Evolutionary conservation across 2,797 vertebrate genomes (phyloP), one percentile per base, ranked within the genome.

Genomic region (Acanthornis magna): DNA sequence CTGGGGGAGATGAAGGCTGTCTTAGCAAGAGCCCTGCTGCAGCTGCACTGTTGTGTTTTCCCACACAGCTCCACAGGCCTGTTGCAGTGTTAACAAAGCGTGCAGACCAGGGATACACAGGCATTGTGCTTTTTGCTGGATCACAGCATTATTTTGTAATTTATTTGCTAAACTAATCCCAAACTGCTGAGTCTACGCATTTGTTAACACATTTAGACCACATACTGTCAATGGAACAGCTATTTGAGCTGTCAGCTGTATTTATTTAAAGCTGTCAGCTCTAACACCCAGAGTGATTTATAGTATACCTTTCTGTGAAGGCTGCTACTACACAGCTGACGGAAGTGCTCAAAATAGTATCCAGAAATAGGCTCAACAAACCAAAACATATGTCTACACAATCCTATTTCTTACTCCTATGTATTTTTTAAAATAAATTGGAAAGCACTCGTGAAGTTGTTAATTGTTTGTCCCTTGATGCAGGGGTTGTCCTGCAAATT

Each of bases 191-290:
- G 74, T 91, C 84, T 20, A 87, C 25, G 51, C 83, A 87, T 96
- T 96, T 78, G 63, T 92, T 92, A 90, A 95, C 88, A 63, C 89
- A 94, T 96, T 96, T 94, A 96, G 92, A 85, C 58, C 22, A 47
- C 91, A 74, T 60, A 78, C 89, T 93, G 92, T 85, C 96, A 96
- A 93, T 91, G 88, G 85, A 91, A 45, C 54, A 86, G 91, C 84
- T 95, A 97, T 97, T 88, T 88, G 95, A 96, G 67, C 82, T 92
- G 94, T 97, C 96, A 97, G 92, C 91, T 96, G 84, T 88, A 95
- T 88, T 96, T 94, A 95, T 93, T 95, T 95, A 96, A 89, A 96
- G 95, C 95, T 95, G 91, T 94, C 95, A 95, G 88, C 93, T 85
- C 89, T 54, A 85, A 93, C 78, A 88, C 76, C 43, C 91, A 25